Percentiles rank a stretch among this genome's conserved stretches.
phyloP scores from a whole-genome alignment of 2,113 vertebrate genomes.

The Trematomus loennbergii region DNA sequence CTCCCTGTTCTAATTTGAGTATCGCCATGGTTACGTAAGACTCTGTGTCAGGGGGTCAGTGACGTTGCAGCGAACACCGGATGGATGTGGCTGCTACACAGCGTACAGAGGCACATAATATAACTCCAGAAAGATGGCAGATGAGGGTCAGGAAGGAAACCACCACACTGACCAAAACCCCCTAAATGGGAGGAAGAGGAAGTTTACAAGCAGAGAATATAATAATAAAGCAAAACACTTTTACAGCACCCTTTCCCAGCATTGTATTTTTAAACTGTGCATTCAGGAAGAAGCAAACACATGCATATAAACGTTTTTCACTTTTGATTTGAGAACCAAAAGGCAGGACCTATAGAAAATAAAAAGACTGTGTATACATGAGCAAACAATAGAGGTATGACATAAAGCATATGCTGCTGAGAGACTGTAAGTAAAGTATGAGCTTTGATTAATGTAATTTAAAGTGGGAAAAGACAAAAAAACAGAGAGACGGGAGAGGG shows the following conservation, averaged over 20 bases:
- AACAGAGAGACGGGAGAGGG: slow-evolving; percentile 34
- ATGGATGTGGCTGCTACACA: slow-evolving; percentile 58
- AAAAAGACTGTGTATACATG: neutral
- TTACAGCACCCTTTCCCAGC: slow-evolving; percentile 44
- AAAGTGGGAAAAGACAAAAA: slow-evolving; percentile 15
- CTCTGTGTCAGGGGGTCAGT: slow-evolving; percentile 79
- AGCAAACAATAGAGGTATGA: slow-evolving; percentile 6
- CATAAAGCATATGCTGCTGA: slow-evolving; percentile 23
- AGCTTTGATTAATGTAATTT: slow-evolving; percentile 3
- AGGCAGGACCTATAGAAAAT: neutral
- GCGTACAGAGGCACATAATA: slow-evolving; percentile 42
- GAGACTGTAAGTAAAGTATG: neutral
- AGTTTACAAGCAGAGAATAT: slow-evolving; percentile 65
- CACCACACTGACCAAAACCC: slow-evolving; percentile 37
- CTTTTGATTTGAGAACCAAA: neutral
- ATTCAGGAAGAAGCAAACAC: slow-evolving; percentile 34
- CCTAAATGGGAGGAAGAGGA: slow-evolving; percentile 66
- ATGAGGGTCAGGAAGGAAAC: slow-evolving; percentile 69
- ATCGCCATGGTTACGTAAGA: slow-evolving; percentile 82
- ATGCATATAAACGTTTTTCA: neutral
- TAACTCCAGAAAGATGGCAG: slow-evolving; percentile 25
- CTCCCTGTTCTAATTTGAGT: slow-evolving; percentile 77
- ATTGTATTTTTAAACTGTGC: slow-evolving; percentile 40
- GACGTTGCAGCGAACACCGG: slow-evolving; percentile 58
- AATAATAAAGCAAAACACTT: slow-evolving; percentile 45